These are phyloP conservation scores for Dendrolimus kikuchii DNA, from an alignment of 1,140 invertebrate genomes.

Conservation along the genomic window DNA sequence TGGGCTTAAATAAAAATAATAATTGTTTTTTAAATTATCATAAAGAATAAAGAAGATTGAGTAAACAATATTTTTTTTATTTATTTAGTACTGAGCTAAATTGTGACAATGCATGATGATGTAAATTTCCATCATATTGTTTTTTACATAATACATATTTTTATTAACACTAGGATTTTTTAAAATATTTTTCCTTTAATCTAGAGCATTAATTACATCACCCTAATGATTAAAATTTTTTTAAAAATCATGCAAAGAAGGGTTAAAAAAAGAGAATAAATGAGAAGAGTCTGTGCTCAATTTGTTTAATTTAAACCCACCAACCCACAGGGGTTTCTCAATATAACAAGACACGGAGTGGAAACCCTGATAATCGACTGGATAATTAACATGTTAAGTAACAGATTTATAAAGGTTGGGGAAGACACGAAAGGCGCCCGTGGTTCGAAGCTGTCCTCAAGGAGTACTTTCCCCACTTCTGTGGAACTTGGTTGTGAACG, in stretches of 20 bases:
- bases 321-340: no score
- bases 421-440: no score
- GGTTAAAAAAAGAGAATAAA: no score
- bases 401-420: no score
- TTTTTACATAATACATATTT: slow-evolving; percentile 12
- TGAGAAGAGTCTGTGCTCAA: no score
- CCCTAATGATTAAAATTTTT: slow-evolving; percentile 30
- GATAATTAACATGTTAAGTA: no score
- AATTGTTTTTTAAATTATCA: slow-evolving; percentile 40
- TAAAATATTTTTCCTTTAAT: slow-evolving; percentile 15
- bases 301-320: no score
- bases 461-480: no score
- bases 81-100: slow-evolving; percentile 35
- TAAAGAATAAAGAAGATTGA: slow-evolving; percentile 22
- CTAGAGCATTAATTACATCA: slow-evolving; percentile 25
- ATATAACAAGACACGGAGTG: no score
- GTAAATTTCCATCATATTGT: slow-evolving; percentile 32
- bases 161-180: slow-evolving; percentile 14
- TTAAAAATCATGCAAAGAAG: slow-evolving; percentile 29
- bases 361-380: no score
- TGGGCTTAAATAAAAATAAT: slow-evolving; percentile 36
- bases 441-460: no score
- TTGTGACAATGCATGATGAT: slow-evolving; percentile 18
- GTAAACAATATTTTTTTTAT: slow-evolving; percentile 16
- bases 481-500: no score